Percentiles rank a stretch among this genome's conserved stretches.
Evolutionary conservation across 92 coral and sea anemone species (phyloP).

Genomic region (Phenganax stokvisi): DNA sequence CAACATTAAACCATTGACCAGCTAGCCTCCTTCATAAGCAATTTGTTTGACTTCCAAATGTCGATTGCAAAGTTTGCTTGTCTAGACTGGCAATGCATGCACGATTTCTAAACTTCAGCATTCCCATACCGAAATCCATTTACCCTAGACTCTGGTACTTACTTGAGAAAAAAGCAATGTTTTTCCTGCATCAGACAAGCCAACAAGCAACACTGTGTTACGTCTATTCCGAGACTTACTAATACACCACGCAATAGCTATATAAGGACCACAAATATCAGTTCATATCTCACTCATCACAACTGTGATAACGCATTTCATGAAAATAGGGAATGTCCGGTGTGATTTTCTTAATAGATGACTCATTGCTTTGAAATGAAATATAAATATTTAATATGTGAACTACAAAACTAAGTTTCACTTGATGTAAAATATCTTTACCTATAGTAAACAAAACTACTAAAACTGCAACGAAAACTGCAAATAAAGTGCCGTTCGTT

Average conservation of each 20-base stretch:
- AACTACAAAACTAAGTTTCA: background rate
- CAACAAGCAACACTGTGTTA: constrained; percentile 65
- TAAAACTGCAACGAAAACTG: constrained; percentile 55
- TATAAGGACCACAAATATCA: constrained; percentile 4
- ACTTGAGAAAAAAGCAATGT: constrained; percentile 78
- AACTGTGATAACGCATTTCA: background rate
- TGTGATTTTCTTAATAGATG: background rate
- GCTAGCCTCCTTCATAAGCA: too few relatives aligned
- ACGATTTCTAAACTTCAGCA: too few relatives aligned
- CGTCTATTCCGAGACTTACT: constrained; percentile 65
- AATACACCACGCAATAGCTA: constrained; percentile 64
- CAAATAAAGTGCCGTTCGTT: constrained; percentile 64
- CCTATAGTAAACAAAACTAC: constrained; percentile 78
- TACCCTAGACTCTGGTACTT: constrained; percentile 23
- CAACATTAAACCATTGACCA: too few relatives aligned
- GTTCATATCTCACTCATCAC: background rate
- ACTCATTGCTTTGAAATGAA: background rate
- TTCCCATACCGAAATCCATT: too few relatives aligned
- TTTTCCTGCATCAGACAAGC: constrained; percentile 87
- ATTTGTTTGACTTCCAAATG: too few relatives aligned
- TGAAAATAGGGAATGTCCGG: too few relatives aligned
- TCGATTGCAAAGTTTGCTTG: too few relatives aligned
- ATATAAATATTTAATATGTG: too few relatives aligned
- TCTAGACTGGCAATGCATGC: too few relatives aligned
- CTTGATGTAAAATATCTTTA: background rate